These are phyloP conservation scores for Autographa pulchrina DNA, from an alignment of 2,888 invertebrate species.

Conservation along the genomic window DNA sequence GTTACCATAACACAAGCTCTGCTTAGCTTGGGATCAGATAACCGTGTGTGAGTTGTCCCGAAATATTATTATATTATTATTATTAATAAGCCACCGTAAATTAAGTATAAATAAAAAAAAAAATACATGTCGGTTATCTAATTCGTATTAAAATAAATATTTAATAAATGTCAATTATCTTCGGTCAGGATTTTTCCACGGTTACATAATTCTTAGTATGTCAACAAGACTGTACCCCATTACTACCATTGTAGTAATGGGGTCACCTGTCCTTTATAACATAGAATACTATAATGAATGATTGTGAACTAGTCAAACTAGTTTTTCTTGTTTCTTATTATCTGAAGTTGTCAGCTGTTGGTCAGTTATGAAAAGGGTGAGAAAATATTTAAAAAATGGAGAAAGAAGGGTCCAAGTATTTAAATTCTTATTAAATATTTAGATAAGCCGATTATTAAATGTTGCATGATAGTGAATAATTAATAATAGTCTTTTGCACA, in stretches of 20 bases:
- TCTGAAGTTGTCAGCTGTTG: neutral
- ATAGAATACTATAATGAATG: neutral
- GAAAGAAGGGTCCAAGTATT: neutral
- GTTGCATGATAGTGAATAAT: neutral
- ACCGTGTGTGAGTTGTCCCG: no score
- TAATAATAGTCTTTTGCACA: no score
- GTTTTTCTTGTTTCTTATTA: slow-evolving; percentile 2
- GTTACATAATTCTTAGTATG: neutral
- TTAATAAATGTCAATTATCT: no score
- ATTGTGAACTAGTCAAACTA: neutral
- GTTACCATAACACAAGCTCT: no score
- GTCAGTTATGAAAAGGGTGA: neutral
- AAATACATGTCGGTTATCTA: no score
- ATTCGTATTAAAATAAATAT: no score
- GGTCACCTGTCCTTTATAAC: neutral
- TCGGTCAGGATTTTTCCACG: neutral
- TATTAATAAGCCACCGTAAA: no score
- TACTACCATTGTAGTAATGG: neutral
- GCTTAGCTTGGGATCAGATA: no score
- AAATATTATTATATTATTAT: no score
- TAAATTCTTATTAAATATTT: neutral
- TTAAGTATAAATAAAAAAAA: no score
- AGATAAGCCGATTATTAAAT: neutral
- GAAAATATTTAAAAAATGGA: neutral
- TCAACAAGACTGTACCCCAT: no score